Evolutionary conservation across 2,888 invertebrate species (phyloP).

Genomic region (Spilosoma lubricipeda): DNA sequence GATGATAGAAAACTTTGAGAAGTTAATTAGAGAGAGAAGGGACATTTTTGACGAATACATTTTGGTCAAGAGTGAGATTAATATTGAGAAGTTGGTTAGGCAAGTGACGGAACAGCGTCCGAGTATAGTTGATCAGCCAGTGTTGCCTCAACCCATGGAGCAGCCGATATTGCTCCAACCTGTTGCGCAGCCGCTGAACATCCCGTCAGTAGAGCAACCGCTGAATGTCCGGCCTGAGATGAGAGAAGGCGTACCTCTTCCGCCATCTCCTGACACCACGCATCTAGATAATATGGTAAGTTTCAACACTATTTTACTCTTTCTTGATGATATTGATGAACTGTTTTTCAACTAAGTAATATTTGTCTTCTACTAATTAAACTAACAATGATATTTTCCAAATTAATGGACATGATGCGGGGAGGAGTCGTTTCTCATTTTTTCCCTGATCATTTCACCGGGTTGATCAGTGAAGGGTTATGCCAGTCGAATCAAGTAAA

Average conservation of each 20-base stretch:
- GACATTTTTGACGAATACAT: slow-evolving; percentile 16
- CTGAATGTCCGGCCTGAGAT: slow-evolving; percentile 2
- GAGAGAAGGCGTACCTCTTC: slow-evolving; percentile 25
- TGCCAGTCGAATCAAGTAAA: background rate
- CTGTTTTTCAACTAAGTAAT: background rate
- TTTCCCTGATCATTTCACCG: no score
- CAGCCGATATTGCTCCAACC: background rate
- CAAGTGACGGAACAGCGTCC: background rate
- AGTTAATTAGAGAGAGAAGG: slow-evolving; percentile 50
- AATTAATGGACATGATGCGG: background rate
- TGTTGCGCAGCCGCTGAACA: slow-evolving; percentile 12
- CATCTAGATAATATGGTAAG: slow-evolving; percentile 70
- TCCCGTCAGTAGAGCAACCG: background rate
- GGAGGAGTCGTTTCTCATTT: background rate
- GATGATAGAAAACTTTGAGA: slow-evolving; percentile 63
- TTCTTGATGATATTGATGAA: background rate
- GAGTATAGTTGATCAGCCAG: background rate
- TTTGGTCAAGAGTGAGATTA: slow-evolving; percentile 9
- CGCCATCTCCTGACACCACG: slow-evolving; percentile 72
- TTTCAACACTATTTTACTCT: slow-evolving; percentile 22
- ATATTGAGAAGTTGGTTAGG: slow-evolving; percentile 4
- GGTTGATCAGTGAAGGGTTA: background rate
- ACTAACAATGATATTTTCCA: background rate
- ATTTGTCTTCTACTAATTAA: background rate
- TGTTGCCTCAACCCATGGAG: background rate